These are phyloP conservation scores for Chelon auratus DNA, from an alignment of 2,797 vertebrate species.

Conservation along the genomic window DNA sequence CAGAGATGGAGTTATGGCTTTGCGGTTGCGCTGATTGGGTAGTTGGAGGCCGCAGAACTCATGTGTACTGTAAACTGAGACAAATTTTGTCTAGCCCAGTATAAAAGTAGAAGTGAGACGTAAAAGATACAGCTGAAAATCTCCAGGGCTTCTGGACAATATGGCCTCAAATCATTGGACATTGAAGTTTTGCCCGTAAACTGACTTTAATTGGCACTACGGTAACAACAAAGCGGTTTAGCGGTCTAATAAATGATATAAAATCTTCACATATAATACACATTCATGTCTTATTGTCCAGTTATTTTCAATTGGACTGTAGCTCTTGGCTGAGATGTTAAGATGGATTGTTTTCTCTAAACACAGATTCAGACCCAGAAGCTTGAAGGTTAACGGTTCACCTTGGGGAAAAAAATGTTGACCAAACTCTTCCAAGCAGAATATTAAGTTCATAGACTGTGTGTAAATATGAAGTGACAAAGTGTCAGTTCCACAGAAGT, in stretches of 20 bases:
- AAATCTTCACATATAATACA: slow-evolving; percentile 43
- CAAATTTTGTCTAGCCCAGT: slow-evolving; percentile 61
- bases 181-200: slow-evolving; percentile 55
- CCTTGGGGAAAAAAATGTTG: too few species aligned
- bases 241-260: slow-evolving; percentile 46
- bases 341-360: slow-evolving; percentile 9
- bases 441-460: too few species aligned
- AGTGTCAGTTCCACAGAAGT: too few species aligned
- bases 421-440: too few species aligned
- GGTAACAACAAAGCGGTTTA: slow-evolving; percentile 49
- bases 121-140: slow-evolving; percentile 62
- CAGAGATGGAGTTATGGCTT: slow-evolving; percentile 68
- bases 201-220: slow-evolving; percentile 49
- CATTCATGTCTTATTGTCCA: slow-evolving; percentile 24
- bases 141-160: slow-evolving; percentile 59
- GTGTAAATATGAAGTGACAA: too few species aligned
- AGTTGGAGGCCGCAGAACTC: slow-evolving; percentile 67
- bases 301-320: slow-evolving; percentile 32
- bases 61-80: slow-evolving; percentile 72
- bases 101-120: slow-evolving; percentile 61
- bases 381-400: slow-evolving; percentile 1
- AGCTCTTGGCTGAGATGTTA: slow-evolving; percentile 15
- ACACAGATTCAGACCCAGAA: slow-evolving; percentile 17
- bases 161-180: slow-evolving; percentile 54
- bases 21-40: slow-evolving; percentile 68